phyloP scores from a whole-genome alignment of 2,113 vertebrate species.

The Megaceryle maxima region DNA sequence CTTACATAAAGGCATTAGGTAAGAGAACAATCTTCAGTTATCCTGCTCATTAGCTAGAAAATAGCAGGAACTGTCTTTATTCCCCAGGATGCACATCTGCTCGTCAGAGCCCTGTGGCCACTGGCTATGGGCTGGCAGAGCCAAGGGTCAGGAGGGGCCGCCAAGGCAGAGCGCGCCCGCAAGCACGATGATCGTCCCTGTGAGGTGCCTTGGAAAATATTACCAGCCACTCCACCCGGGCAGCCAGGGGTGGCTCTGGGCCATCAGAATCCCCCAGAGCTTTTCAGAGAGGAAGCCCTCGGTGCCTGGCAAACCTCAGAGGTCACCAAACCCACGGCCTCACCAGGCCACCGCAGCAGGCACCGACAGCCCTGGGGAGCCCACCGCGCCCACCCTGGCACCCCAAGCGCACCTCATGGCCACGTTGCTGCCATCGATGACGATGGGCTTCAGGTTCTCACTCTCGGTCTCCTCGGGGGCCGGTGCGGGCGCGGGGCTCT shows the following conservation, averaged over 20 bases:
- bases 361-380: neutral
- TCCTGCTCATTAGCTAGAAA: neutral
- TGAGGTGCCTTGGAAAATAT: neutral
- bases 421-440: slow-evolving; percentile 97
- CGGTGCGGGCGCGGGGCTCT: neutral
- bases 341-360: rapidly evolving
- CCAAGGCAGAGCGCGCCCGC: rapidly evolving
- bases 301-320: rapidly evolving
- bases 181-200: rapidly evolving
- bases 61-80: neutral
- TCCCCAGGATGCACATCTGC: neutral
- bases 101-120: neutral
- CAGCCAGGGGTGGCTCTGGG: rapidly evolving
- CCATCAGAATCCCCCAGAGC: rapidly evolving
- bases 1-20: slow-evolving; percentile 18
- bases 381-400: rapidly evolving
- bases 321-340: neutral
- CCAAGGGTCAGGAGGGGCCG: rapidly evolving
- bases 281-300: rapidly evolving
- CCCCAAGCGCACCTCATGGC: slow-evolving; percentile 88
- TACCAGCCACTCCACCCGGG: rapidly evolving
- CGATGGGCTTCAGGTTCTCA: slow-evolving; percentile 83
- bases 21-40: neutral
- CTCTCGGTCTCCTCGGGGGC: slow-evolving; percentile 60
- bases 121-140: neutral